Conservation (phyloP, 92 coral and sea anemone species). For the Pocillopora grandis region DNA sequence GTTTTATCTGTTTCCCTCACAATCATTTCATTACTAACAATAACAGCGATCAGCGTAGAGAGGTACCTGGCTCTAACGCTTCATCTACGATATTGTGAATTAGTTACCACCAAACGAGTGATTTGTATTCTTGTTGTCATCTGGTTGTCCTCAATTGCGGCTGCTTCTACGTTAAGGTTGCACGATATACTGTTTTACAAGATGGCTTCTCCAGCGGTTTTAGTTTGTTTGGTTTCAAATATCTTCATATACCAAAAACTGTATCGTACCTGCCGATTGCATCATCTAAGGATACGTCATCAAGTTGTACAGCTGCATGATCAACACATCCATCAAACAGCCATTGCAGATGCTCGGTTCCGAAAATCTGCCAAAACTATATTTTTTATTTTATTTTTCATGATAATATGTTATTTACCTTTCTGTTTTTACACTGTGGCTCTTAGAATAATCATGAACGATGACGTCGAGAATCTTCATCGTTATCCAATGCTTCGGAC, state of each 20-base stretch:
- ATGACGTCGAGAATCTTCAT: too few relatives aligned
- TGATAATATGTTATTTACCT: slow-evolving; percentile 1
- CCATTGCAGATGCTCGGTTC: slow-evolving; percentile 13
- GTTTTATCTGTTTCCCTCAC: neutral
- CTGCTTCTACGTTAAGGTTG: neutral
- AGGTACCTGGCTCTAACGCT: neutral
- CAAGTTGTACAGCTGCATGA: neutral
- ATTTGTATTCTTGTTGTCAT: neutral
- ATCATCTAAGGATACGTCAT: neutral
- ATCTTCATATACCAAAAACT: slow-evolving; percentile 6
- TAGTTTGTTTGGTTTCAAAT: slow-evolving; percentile 2
- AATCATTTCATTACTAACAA: neutral
- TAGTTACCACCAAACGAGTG: neutral
- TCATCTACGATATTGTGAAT: slow-evolving; percentile 10
- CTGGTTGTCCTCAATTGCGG: neutral
- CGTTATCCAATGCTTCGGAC: too few relatives aligned
- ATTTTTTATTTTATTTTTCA: slow-evolving; percentile 14
- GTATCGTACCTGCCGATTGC: neutral
- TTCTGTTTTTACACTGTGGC: slow-evolving; percentile 4
- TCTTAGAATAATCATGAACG: neutral
- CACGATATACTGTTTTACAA: neutral
- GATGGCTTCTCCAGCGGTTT: neutral
- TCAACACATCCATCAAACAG: neutral
- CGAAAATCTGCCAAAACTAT: slow-evolving; percentile 24
- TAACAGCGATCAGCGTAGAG: slow-evolving; percentile 9